A percentile compares a stretch with the other conserved stretches of the same genome.
Conservation (phyloP, 2,888 invertebrate species). For the Leucophenga maculata region DNA sequence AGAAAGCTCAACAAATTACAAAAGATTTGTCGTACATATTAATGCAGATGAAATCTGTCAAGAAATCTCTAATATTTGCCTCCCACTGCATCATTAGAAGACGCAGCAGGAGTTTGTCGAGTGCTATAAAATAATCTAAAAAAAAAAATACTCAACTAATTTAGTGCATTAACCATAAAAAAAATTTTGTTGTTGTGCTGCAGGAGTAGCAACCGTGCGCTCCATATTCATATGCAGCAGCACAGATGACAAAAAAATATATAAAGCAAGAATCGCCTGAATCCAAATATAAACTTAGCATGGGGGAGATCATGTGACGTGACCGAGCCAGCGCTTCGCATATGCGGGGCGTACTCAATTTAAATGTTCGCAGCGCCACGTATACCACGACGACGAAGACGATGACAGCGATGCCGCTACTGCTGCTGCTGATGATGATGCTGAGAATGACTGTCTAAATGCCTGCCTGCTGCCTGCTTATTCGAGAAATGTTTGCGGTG, state of each 20-base stretch:
- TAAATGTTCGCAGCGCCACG: background rate
- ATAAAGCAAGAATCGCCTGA: slow-evolving; percentile 31
- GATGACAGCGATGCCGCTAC: background rate
- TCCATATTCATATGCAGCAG: background rate
- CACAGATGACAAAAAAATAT: background rate
- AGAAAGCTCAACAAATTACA: background rate
- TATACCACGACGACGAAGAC: background rate
- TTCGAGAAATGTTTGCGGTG: background rate
- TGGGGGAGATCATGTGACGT: slow-evolving; percentile 58
- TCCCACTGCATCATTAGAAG: background rate
- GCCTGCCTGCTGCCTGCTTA: background rate
- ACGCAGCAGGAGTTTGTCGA: background rate
- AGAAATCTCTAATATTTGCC: background rate
- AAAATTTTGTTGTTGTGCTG: background rate
- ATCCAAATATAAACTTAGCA: slow-evolving; percentile 61
- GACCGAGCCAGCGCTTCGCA: background rate
- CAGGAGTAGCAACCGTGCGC: background rate
- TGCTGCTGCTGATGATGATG: background rate
- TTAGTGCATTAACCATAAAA: slow-evolving; percentile 17
- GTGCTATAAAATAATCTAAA: background rate
- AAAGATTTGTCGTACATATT: background rate
- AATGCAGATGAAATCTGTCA: slow-evolving; percentile 6
- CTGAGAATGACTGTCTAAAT: background rate
- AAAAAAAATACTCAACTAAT: slow-evolving; percentile 8
- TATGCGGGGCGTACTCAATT: background rate